Percentiles rank a stretch among this genome's conserved stretches.
phyloP scores from a whole-genome alignment of 2,113 vertebrate genomes.

The Chauna torquata region DNA sequence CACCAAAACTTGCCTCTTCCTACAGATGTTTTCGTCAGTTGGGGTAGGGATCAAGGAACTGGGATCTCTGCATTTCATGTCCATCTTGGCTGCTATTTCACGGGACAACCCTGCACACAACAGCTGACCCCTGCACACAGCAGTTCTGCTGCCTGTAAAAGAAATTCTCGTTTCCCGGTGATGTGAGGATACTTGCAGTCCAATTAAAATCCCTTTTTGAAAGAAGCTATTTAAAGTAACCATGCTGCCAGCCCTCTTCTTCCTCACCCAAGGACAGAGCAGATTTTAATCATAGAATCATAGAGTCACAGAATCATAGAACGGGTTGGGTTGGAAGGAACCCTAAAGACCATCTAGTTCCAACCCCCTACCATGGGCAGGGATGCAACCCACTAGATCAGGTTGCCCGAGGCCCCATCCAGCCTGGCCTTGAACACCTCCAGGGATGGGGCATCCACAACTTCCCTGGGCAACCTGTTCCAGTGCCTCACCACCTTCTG shows the following conservation, averaged over 20 bases:
- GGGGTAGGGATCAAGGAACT: neutral
- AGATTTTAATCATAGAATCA: too few relatives aligned
- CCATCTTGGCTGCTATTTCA: neutral
- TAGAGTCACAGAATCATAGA: too few relatives aligned
- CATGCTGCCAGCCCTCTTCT: neutral
- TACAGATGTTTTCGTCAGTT: neutral
- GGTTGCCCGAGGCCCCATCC: too few relatives aligned
- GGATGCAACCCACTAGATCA: too few relatives aligned
- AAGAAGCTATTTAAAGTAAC: neutral
- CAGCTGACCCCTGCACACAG: neutral
- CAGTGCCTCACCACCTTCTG: too few relatives aligned
- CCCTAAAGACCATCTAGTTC: too few relatives aligned
- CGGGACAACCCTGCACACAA: neutral
- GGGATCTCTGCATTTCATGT: neutral
- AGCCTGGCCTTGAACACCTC: too few relatives aligned
- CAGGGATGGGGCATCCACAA: too few relatives aligned
- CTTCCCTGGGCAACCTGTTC: too few relatives aligned
- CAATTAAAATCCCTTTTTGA: neutral
- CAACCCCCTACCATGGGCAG: too few relatives aligned
- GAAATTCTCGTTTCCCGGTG: neutral
- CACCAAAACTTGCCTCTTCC: neutral
- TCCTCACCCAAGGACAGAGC: neutral
- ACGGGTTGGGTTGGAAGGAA: too few relatives aligned
- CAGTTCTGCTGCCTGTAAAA: neutral
- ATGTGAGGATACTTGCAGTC: neutral